Percentiles rank a stretch among this genome's conserved stretches.
phyloP scores from a whole-genome alignment of 2,888 invertebrate species.

The Neocrepidodera transversa region DNA sequence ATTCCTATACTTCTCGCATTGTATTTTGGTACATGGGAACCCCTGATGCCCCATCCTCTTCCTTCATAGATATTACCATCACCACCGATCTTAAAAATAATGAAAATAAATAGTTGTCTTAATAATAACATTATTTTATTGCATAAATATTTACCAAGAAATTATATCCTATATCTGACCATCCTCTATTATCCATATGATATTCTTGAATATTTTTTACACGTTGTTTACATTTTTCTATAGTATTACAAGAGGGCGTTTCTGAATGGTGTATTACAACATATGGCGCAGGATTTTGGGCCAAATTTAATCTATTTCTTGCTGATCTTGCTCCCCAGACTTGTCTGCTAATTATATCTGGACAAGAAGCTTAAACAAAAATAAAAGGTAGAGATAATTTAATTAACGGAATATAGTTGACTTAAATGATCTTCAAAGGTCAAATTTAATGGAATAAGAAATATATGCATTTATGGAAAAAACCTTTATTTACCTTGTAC shows the following conservation, averaged over 20 bases:
- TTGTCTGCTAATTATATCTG: conserved; percentile 54
- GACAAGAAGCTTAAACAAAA: conserved; percentile 39
- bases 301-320: conserved; percentile 37
- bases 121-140: too few relatives aligned
- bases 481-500: too few relatives aligned
- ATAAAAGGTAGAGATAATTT: too few relatives aligned
- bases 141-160: conserved; percentile 51
- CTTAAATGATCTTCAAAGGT: too few relatives aligned
- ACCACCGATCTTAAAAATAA: conserved; percentile 63
- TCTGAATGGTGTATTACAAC: conserved; percentile 61
- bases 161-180: conserved; percentile 56
- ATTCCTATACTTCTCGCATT: conserved; percentile 70
- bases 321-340: conserved; percentile 59
- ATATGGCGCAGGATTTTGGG: conserved; percentile 55
- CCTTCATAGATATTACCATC: conserved; percentile 73
- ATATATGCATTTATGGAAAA: too few relatives aligned
- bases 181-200: conserved; percentile 45
- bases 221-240: conserved; percentile 54
- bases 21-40: conserved; percentile 67
- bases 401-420: too few relatives aligned
- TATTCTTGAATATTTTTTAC: conserved; percentile 58
- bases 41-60: conserved; percentile 68
- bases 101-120: background rate
- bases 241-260: conserved; percentile 53
- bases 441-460: too few relatives aligned